These are phyloP conservation scores for Bedellia somnulentella DNA, from an alignment of 2,888 invertebrate genomes.

Conservation along the genomic window DNA sequence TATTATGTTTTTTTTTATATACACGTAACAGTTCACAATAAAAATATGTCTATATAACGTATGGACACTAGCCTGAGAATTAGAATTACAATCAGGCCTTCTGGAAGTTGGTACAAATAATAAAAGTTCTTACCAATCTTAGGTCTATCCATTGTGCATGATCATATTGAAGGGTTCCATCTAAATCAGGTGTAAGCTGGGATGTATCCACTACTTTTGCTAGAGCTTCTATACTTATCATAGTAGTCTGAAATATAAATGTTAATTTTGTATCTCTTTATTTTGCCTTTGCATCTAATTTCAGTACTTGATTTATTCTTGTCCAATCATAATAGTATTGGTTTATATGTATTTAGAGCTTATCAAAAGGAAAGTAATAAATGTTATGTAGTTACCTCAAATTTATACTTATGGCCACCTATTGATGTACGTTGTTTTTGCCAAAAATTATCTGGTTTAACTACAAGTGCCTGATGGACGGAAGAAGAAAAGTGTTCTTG, in stretches of 20 bases:
- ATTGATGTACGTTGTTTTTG: conserved; percentile 97
- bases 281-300: too few species aligned
- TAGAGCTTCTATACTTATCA: conserved; percentile 94
- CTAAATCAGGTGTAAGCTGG: conserved; percentile 92
- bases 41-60: too few species aligned
- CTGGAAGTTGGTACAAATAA: too few species aligned
- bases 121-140: conserved; percentile 60
- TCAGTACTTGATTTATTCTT: too few species aligned
- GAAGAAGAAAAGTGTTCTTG: conserved; percentile 94
- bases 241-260: conserved; percentile 76
- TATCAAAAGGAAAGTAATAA: neutral
- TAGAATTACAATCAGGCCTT: too few species aligned
- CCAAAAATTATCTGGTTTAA: conserved; percentile 99
- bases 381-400: conserved; percentile 86
- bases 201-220: conserved; percentile 90
- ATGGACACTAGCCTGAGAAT: too few species aligned
- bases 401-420: conserved; percentile 97
- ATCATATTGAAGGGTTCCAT: conserved; percentile 92
- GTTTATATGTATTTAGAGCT: too few species aligned
- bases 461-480: conserved; percentile 93
- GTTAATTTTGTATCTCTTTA: too few species aligned
- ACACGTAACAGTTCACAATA: too few species aligned
- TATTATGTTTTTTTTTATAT: too few species aligned
- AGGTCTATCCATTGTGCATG: conserved; percentile 97
- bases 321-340: too few species aligned